Percentiles rank a stretch among this genome's conserved stretches.
These are phyloP conservation scores for Malurus splendens DNA, from an alignment of 2,797 vertebrate genomes.

Conservation along the genomic window DNA sequence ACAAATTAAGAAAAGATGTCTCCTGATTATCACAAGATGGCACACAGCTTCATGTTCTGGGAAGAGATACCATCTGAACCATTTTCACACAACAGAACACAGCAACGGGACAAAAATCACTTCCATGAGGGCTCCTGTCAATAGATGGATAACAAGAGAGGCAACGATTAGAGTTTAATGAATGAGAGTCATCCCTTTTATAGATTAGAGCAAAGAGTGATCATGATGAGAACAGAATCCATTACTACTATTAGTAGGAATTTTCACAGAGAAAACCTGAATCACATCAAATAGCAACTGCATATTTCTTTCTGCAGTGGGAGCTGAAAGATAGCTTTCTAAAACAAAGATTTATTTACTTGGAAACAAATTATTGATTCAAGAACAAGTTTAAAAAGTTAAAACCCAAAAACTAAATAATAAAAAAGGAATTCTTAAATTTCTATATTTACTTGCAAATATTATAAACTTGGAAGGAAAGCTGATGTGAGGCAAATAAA, in stretches of 20 bases:
- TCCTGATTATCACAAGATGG: neutral
- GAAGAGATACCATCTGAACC: neutral
- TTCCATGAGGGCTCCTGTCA: neutral
- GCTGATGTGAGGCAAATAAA: neutral
- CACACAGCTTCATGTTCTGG: neutral
- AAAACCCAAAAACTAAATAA: neutral
- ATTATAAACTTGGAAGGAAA: neutral
- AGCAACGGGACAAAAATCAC: neutral
- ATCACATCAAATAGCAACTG: neutral
- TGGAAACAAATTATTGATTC: neutral
- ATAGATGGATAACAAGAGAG: neutral
- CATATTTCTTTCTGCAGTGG: neutral
- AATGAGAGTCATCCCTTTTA: constrained; percentile 2
- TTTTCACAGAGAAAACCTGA: neutral
- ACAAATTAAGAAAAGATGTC: neutral
- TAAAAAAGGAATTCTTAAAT: neutral
- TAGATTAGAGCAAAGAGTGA: neutral
- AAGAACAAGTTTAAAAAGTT: neutral
- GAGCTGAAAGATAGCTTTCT: neutral
- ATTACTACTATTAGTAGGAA: neutral
- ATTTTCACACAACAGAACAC: neutral
- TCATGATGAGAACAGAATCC: neutral
- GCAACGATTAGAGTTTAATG: neutral
- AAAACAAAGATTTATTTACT: neutral
- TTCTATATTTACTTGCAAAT: neutral